Conservation (phyloP, 1,140 invertebrate genomes). For the Drosophila pruinosa region DNA sequence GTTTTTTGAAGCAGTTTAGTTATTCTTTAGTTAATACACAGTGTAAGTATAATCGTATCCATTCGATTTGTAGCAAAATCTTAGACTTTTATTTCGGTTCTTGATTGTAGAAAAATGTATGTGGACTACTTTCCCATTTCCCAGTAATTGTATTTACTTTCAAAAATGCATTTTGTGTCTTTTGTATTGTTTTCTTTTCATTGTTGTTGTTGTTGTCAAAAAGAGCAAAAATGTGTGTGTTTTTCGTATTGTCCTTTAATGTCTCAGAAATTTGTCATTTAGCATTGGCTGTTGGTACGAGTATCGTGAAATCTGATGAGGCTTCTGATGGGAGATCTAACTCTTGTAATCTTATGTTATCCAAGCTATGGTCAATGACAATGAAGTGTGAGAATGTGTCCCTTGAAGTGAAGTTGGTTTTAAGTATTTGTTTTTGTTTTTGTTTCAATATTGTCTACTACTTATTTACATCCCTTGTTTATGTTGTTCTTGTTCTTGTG, state of each 20-base stretch:
- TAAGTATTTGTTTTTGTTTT: conserved; percentile 14
- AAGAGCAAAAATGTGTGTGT: conserved; percentile 63
- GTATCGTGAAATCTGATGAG: conserved; percentile 34
- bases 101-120: conserved; percentile 79
- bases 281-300: conserved; percentile 48
- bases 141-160: conserved; percentile 39
- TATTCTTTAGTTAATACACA: conserved; percentile 18
- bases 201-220: conserved; percentile 39
- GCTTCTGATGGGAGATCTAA: background rate
- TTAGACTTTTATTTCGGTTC: conserved; percentile 32
- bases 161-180: conserved; percentile 45
- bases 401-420: conserved; percentile 33
- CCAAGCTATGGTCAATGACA: conserved; percentile 36
- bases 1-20: conserved; percentile 49
- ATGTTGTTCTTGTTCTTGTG: conserved; percentile 65
- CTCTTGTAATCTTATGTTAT: conserved; percentile 9
- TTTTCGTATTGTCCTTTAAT: conserved; percentile 78
- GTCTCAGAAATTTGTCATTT: conserved; percentile 75
- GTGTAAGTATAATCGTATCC: conserved; percentile 60
- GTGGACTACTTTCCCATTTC: conserved; percentile 49
- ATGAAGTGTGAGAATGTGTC: conserved; percentile 53
- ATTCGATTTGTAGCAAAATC: conserved; percentile 73
- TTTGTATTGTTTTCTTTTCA: background rate
- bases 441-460: conserved; percentile 81
- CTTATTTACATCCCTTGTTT: conserved; percentile 82